These are phyloP conservation scores for Synanceia verrucosa DNA, from an alignment of 2,797 vertebrate genomes.

Conservation along the genomic window DNA sequence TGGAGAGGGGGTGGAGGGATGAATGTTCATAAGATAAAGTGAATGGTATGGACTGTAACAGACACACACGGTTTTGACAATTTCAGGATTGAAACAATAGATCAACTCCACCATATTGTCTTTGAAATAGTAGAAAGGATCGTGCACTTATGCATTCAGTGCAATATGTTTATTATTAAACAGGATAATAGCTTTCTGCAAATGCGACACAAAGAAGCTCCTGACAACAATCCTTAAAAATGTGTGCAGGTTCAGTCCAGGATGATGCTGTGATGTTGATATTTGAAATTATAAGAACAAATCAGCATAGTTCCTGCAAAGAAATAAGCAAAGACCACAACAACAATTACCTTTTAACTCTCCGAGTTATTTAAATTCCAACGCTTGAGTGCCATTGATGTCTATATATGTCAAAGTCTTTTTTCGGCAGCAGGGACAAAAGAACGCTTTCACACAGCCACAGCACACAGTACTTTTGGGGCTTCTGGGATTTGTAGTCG, in stretches of 20 bases:
- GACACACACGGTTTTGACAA: conserved; percentile 46
- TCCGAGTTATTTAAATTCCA: too few species aligned
- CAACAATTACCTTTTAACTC: not conserved
- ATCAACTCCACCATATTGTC: conserved; percentile 7
- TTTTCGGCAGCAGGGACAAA: too few species aligned
- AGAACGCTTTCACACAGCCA: too few species aligned
- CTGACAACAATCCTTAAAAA: not conserved
- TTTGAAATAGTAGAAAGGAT: conserved; percentile 5
- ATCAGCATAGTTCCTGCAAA: not conserved
- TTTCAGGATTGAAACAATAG: conserved; percentile 38
- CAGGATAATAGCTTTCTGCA: conserved; percentile 6
- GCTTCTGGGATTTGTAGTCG: too few species aligned
- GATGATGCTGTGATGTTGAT: not conserved
- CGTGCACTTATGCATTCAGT: conserved; percentile 5
- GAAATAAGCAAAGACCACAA: not conserved
- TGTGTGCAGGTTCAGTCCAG: not conserved
- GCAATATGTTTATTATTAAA: conserved; percentile 16
- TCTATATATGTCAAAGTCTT: too few species aligned
- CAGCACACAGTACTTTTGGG: too few species aligned
- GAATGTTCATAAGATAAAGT: conserved; percentile 33
- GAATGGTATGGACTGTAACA: conserved; percentile 38
- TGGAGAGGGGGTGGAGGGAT: not conserved
- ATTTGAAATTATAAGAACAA: not conserved
- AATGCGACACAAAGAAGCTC: not conserved
- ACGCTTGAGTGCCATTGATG: too few species aligned